Conservation (phyloP, 2,797 vertebrate genomes). For the Sebastes iracundus region DNA sequence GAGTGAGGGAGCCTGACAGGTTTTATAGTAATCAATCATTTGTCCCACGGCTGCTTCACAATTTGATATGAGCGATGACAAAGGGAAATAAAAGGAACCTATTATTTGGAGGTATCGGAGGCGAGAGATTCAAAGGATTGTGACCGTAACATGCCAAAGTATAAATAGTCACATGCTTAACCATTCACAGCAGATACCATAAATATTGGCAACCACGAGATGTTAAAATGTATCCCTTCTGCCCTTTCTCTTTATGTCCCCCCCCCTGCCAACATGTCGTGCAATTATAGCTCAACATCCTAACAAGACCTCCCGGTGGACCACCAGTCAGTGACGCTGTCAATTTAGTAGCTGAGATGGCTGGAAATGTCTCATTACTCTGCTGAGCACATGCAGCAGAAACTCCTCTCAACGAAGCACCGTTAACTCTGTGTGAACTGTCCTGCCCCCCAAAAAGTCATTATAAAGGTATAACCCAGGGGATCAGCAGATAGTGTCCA, state of each 20-base stretch:
- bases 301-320: conserved; percentile 76
- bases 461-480: conserved; percentile 57
- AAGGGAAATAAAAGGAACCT: conserved; percentile 22
- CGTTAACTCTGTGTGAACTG: conserved; percentile 46
- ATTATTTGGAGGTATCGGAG: conserved; percentile 39
- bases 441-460: conserved; percentile 51
- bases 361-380: conserved; percentile 77
- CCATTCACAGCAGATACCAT: neutral
- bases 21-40: conserved; percentile 74
- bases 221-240: conserved; percentile 22
- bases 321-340: conserved; percentile 68
- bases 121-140: conserved; percentile 6
- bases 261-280: conserved; percentile 46
- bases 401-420: conserved; percentile 24
- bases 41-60: conserved; percentile 33
- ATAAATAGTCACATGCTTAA: conserved; percentile 2
- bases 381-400: conserved; percentile 47
- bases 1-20: conserved; percentile 49
- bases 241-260: conserved; percentile 42
- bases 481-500: conserved; percentile 26
- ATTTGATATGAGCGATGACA: conserved; percentile 26
- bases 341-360: conserved; percentile 59
- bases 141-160: neutral
- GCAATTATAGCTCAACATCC: conserved; percentile 75
- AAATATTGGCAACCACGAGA: neutral